Base-by-base conservation (phyloP, 1,140 invertebrate species). In the Gryllus bimaculatus region DNA sequence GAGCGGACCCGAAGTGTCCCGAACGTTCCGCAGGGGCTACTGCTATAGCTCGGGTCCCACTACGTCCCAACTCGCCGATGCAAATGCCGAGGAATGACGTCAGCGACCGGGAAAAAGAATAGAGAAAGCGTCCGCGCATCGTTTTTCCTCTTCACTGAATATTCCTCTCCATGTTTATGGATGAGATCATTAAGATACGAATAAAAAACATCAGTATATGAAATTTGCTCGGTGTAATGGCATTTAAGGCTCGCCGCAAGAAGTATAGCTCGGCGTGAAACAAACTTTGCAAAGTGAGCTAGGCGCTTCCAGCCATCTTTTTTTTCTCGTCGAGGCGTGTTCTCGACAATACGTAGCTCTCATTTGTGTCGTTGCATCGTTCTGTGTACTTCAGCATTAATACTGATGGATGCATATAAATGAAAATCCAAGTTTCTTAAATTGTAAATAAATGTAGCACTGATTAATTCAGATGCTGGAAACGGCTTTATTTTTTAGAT, bases 131-230 rank as follows among this genome's bases (percentile, higher is more conserved):
- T 10, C 18, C 18, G 54, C 54, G 10, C 54, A 18, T 66, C 54
- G 54, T 66, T 66, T 66, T 66, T 18, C 54, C 54, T 18, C 54
- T 66, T 66, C 54, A 66, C 54, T 66, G 54, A 66, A 66, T 66
- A 66, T 66, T 66, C 54, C 7, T 66, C 54, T 66, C 54, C 54
- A 66, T 66, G 54, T 66, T 66, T 66, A 66, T 66, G 54, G 54
- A 66, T 66, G 54, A 66, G 54, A 66, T 66, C 54, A 66, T 66
- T 66, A 66, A 66, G 54, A 66, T 66, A 66, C 26, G 54, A 66
- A 66, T 66, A 66, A 66, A 66, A 66, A 66, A 7, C 54, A 66
- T 66, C 54, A 66, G 54, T 66, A 66, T 66, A 66, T 66, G 54
- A 66, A 66, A 66, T 66, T 66, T 66, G 54, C 54, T 66, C 54